Evolutionary conservation across 2,113 vertebrate species (phyloP), one percentile per base, ranked within the genome.

Genomic region (Callionymus lyra): DNA sequence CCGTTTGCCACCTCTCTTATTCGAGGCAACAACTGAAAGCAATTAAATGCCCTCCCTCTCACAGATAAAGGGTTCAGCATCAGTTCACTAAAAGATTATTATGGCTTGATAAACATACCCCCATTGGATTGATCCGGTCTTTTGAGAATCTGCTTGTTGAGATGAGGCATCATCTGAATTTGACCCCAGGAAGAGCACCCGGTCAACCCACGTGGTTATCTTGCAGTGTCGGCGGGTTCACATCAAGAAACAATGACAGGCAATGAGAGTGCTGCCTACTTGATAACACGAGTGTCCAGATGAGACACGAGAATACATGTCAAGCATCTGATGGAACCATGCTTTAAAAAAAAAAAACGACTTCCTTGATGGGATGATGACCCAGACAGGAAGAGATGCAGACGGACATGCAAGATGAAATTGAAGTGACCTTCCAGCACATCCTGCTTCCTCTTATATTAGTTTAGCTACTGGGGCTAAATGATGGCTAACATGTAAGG

Each of bases 71-170:
- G 68, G 77, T 84, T 83, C 80, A 81, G 59, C 68, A 65, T 79
- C 65, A 76, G 82, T 83, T 83, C 80, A 81, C 57, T 38, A 16
- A 58, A 55, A 76, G 74, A 79, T 81, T 83, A 72, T 68, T 66
- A 56, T 47, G 13, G 38, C 66, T 61, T 59, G 16, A 59, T 57
- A 70, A 73, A 73, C 59, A 48, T 62, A 67, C 49, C n/a, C 67
- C 67, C 59, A 8, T 65, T 63, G 41, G 64, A 81, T 55, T 40
- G 53, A 47, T 62, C 66, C 53, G 68, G 62, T 48, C 27, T 55
- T 51, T 72, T 70, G 56, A 53, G 58, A 79, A 72, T 77, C 56
- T 62, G 56, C 51, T 61, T 45, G 50, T 71, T 79, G 70, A 70
- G 48, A 65, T 48, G 59, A 59, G 51, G 56, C 69, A 49, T 60